A percentile compares a stretch with the other conserved stretches of the same genome.
Conservation (phyloP, 2,888 invertebrate genomes). For the Mythimna loreyi region DNA sequence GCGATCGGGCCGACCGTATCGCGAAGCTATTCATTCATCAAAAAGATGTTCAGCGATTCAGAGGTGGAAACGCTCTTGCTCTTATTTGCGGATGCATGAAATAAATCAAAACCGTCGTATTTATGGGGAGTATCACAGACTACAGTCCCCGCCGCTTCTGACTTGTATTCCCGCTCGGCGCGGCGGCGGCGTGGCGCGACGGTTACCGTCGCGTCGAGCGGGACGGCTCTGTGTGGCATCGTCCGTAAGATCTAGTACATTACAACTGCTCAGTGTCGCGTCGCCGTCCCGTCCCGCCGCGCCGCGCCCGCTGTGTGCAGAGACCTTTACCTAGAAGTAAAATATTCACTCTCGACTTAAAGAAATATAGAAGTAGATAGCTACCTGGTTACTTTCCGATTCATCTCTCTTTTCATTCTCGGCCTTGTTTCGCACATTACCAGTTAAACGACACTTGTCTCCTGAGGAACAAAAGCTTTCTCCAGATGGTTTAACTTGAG, state of each 20-base stretch:
- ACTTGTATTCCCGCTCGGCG: too few species aligned
- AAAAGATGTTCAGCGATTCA: constrained; percentile 16
- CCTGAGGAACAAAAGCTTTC: not conserved
- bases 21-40: constrained; percentile 25
- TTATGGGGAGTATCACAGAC: not conserved
- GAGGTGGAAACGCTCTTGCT: constrained; percentile 4
- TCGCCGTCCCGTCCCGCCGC: too few species aligned
- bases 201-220: too few species aligned
- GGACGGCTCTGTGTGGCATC: too few species aligned
- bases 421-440: not conserved
- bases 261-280: too few species aligned
- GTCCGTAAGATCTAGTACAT: too few species aligned
- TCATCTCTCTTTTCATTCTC: not conserved
- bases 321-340: too few species aligned
- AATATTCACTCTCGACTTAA: too few species aligned
- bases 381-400: not conserved
- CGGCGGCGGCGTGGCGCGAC: too few species aligned
- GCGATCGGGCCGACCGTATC: not conserved
- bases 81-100: constrained; percentile 7
- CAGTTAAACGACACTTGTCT: not conserved
- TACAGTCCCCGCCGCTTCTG: too few species aligned
- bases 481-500: not conserved
- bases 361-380: too few species aligned
- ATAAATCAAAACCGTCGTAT: constrained; percentile 5
- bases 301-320: too few species aligned